These are phyloP conservation scores for Slavum lentiscoides DNA, from an alignment of 2,888 invertebrate genomes.

Conservation along the genomic window DNA sequence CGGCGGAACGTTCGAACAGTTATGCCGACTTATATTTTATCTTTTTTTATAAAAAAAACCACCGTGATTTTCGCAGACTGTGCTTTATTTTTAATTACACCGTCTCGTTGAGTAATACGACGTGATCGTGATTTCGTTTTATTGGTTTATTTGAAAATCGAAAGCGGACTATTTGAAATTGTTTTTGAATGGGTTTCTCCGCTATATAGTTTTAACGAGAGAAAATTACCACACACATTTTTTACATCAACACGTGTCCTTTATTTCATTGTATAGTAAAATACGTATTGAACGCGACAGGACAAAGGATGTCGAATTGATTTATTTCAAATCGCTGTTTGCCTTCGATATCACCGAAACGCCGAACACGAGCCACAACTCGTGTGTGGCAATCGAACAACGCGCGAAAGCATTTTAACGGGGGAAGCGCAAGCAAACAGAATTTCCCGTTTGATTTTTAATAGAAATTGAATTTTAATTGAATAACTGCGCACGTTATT, in stretches of 20 bases:
- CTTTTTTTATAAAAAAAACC: not conserved
- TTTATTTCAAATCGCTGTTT: constrained; percentile 20
- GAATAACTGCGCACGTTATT: not conserved
- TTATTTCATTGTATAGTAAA: not conserved
- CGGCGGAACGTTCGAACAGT: not conserved
- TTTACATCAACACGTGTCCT: not conserved
- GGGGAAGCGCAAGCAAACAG: not conserved
- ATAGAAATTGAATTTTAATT: constrained; percentile 19
- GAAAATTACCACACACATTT: not conserved
- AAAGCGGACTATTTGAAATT: too few species aligned
- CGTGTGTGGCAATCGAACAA: not conserved
- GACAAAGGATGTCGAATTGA: constrained; percentile 16
- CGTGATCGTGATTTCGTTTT: too few species aligned
- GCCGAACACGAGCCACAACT: not conserved
- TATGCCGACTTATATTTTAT: constrained; percentile 2
- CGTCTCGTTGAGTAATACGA: too few species aligned
- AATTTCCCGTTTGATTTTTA: constrained; percentile 23
- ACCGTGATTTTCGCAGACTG: not conserved
- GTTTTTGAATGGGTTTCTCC: too few species aligned
- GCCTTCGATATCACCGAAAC: not conserved
- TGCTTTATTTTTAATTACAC: too few species aligned
- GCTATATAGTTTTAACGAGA: too few species aligned
- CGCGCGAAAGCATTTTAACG: not conserved
- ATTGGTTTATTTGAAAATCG: too few species aligned
- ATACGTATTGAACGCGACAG: not conserved